Conservation (phyloP, 2,888 invertebrate species). For the Himalopsyche anomala region DNA sequence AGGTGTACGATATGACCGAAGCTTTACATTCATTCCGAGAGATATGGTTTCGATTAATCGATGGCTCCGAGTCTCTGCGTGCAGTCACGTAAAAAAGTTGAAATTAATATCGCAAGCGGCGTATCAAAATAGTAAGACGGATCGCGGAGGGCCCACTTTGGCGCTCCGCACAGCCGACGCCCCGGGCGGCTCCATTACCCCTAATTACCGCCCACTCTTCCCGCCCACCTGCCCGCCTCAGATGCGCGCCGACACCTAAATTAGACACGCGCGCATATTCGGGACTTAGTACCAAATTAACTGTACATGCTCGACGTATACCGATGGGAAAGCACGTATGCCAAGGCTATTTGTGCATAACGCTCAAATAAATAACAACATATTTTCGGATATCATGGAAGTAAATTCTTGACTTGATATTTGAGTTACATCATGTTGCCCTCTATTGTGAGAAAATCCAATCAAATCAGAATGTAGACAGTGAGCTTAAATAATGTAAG, state of each 20-base stretch:
- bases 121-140: slow-evolving; percentile 17
- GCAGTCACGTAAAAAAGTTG: slow-evolving; percentile 26
- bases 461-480: no score
- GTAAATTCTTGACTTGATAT: no score
- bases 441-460: no score
- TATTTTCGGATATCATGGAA: no score
- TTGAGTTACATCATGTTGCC: no score
- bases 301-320: slow-evolving; percentile 8
- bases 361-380: no score
- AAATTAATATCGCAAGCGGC: slow-evolving; percentile 34
- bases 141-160: slow-evolving; percentile 26
- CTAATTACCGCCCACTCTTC: slow-evolving; percentile 24
- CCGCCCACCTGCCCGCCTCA: slow-evolving; percentile 22
- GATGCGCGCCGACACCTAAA: slow-evolving; percentile 27
- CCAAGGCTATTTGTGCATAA: no score
- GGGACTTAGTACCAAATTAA: slow-evolving; percentile 15
- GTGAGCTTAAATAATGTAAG: no score
- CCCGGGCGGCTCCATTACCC: slow-evolving; percentile 34
- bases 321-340: slow-evolving; percentile 19
- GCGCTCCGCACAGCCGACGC: slow-evolving; percentile 26
- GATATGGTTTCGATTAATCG: no score
- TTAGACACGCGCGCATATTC: slow-evolving; percentile 34
- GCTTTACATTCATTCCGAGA: no score
- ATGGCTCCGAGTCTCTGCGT: background rate
- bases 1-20: no score